phyloP scores from a whole-genome alignment of 2,113 vertebrate species.

The Myrmecobius fasciatus region DNA sequence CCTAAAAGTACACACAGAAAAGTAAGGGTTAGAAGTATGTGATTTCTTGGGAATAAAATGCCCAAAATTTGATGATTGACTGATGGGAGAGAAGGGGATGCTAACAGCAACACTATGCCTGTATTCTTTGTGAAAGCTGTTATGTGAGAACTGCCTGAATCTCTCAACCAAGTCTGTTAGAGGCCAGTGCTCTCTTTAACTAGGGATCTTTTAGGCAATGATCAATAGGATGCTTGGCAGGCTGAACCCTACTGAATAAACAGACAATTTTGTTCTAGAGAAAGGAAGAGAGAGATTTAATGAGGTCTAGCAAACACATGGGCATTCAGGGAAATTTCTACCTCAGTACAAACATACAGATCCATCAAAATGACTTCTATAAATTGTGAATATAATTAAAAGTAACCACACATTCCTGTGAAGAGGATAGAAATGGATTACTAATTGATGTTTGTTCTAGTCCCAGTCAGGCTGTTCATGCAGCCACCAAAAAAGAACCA shows the following conservation, averaged over 20 bases:
- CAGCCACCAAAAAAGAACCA: neutral
- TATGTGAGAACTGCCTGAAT: neutral
- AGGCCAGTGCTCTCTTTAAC: slow-evolving; percentile 1
- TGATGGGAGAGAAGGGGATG: neutral
- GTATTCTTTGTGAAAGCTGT: neutral
- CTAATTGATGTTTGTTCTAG: neutral
- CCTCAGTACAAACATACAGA: neutral
- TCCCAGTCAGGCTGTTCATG: neutral
- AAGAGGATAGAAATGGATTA: neutral
- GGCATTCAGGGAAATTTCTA: slow-evolving; percentile 1
- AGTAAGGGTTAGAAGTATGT: neutral
- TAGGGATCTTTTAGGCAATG: neutral
- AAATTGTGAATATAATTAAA: slow-evolving; percentile 5
- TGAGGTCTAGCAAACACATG: neutral
- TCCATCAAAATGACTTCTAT: slow-evolving; percentile 5
- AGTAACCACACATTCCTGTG: neutral
- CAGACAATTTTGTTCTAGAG: neutral
- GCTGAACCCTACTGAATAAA: slow-evolving; percentile 1
- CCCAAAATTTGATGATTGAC: neutral
- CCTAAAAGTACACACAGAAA: neutral
- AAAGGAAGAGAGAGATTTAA: neutral
- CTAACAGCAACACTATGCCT: neutral
- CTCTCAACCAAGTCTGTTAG: neutral
- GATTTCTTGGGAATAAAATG: neutral
- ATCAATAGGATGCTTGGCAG: slow-evolving; percentile 1